Evolutionary conservation across 2,888 invertebrate genomes (phyloP).

Genomic region (Yponomeuta cagnagella): DNA sequence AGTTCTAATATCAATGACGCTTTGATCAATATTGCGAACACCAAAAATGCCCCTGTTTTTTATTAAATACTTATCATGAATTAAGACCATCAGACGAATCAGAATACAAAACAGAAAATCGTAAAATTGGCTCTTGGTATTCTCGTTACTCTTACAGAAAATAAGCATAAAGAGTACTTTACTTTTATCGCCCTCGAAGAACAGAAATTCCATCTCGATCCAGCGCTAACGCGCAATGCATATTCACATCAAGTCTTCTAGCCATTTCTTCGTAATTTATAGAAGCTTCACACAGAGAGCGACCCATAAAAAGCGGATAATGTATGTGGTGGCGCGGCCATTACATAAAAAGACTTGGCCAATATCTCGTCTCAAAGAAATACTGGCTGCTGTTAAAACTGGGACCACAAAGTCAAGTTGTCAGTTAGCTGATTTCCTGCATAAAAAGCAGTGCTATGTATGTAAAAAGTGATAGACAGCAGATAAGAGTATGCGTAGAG

Average conservation of each 20-base stretch:
- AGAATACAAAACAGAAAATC: no score
- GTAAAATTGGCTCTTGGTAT: no score
- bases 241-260: conserved; percentile 9
- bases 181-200: background rate
- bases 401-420: background rate
- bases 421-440: no score
- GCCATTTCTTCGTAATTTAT: conserved; percentile 10
- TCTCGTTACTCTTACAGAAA: background rate
- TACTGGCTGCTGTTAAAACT: background rate
- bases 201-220: background rate
- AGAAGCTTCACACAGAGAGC: background rate
- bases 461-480: no score
- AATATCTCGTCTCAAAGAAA: background rate
- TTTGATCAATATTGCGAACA: no score
- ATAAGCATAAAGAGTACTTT: background rate
- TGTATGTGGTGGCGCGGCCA: conserved; percentile 22
- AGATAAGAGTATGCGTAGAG: no score
- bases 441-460: no score
- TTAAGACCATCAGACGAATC: no score
- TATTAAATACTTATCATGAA: no score
- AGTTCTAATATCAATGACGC: no score
- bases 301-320: conserved; percentile 22
- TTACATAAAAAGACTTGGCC: conserved; percentile 18
- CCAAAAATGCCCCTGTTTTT: no score
- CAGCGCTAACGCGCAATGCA: conserved; percentile 7